These are phyloP conservation scores for Hephaestus fuliginosus DNA, from an alignment of 2,797 vertebrate species.

Conservation along the genomic window DNA sequence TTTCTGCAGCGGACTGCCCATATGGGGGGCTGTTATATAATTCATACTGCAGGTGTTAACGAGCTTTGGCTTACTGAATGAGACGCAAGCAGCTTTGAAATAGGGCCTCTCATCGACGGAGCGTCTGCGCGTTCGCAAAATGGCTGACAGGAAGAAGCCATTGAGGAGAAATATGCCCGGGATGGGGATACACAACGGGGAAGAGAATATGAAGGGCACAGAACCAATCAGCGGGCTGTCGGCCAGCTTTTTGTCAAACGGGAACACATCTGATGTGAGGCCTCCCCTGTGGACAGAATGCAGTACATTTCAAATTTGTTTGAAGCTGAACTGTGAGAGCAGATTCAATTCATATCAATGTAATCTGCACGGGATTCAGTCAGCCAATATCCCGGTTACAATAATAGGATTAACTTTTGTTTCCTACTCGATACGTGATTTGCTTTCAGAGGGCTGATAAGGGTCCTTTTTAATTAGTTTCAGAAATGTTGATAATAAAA, in stretches of 20 bases:
- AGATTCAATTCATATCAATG: slow-evolving; percentile 67
- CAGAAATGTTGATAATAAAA: slow-evolving; percentile 63
- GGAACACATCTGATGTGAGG: slow-evolving; percentile 29
- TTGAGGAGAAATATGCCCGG: slow-evolving; percentile 44
- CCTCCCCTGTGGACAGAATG: slow-evolving; percentile 41
- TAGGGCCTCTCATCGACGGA: slow-evolving; percentile 27
- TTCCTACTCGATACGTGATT: slow-evolving; percentile 64
- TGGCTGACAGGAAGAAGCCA: slow-evolving; percentile 51
- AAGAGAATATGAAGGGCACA: slow-evolving; percentile 50
- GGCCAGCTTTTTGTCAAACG: slow-evolving; percentile 56
- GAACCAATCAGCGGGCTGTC: slow-evolving; percentile 61
- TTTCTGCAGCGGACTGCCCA: slow-evolving; percentile 63
- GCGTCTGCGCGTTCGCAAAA: slow-evolving; percentile 48
- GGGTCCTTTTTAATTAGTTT: slow-evolving; percentile 72
- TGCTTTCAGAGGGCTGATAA: slow-evolving; percentile 70
- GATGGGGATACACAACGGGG: slow-evolving; percentile 22
- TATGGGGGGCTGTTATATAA: slow-evolving; percentile 72
- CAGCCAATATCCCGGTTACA: slow-evolving; percentile 67
- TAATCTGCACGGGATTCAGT: slow-evolving; percentile 67
- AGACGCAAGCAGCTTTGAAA: slow-evolving; percentile 66
- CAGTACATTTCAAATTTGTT: slow-evolving; percentile 43
- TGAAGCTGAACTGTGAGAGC: slow-evolving; percentile 46
- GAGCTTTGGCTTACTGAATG: slow-evolving; percentile 60
- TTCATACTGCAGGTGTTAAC: slow-evolving; percentile 76
- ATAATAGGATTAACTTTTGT: slow-evolving; percentile 79